phyloP scores from a whole-genome alignment of 2,113 vertebrate genomes.

The Melanerpes aurifrons region DNA sequence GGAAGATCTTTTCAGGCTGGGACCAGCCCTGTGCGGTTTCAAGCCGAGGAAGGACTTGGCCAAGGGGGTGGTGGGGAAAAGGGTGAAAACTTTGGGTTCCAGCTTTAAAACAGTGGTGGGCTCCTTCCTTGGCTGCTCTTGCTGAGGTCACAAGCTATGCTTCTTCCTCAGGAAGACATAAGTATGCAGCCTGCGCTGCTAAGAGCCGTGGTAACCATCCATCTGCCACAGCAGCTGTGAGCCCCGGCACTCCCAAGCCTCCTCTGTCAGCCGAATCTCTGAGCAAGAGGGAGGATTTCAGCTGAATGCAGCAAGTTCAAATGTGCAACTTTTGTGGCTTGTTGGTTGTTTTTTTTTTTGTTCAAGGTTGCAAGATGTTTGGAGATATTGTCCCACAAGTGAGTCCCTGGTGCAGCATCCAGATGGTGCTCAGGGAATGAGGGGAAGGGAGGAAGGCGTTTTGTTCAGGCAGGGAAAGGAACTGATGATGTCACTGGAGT shows the following conservation, averaged over 20 bases:
- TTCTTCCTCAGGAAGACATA: background rate
- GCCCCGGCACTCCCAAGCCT: background rate
- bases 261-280: background rate
- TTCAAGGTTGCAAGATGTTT: conserved; percentile 52
- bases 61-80: fast-evolving
- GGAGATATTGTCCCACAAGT: conserved; percentile 9
- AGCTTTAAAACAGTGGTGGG: background rate
- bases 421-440: conserved; percentile 28
- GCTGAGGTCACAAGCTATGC: background rate
- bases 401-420: conserved; percentile 13
- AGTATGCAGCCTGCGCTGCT: background rate
- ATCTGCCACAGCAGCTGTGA: conserved; percentile 64
- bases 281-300: conserved; percentile 42
- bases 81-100: background rate
- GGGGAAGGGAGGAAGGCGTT: background rate
- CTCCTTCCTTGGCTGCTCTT: background rate
- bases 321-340: background rate
- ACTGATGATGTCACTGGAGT: background rate
- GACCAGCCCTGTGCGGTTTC: background rate
- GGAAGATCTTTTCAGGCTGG: conserved; percentile 50
- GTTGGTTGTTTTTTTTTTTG: background rate
- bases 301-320: conserved; percentile 57
- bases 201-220: conserved; percentile 20
- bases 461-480: background rate
- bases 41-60: background rate